Conservation (phyloP, 2,888 invertebrate genomes). For the Pachycephus smyrnensis region DNA sequence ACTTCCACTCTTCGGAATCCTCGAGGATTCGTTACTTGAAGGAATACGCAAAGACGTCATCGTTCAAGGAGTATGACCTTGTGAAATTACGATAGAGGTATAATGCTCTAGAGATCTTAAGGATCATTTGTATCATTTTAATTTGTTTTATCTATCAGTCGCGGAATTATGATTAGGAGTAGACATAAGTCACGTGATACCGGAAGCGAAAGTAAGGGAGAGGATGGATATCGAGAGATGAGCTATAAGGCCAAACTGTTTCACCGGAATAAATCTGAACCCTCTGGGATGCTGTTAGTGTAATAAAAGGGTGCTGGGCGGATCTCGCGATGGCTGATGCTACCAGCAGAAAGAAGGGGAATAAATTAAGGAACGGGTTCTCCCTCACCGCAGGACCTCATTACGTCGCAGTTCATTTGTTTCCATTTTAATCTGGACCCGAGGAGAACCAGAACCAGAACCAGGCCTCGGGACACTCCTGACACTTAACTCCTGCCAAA, state of each 20-base stretch:
- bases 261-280: neutral
- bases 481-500: neutral
- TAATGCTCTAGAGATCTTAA: neutral
- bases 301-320: neutral
- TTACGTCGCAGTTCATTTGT: conserved; percentile 60
- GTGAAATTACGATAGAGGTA: neutral
- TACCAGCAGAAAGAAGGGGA: conserved; percentile 37
- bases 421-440: conserved; percentile 57
- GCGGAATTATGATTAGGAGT: neutral
- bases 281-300: neutral
- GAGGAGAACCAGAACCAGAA: conserved; percentile 44
- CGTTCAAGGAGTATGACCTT: neutral
- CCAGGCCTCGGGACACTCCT: conserved; percentile 8
- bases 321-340: neutral
- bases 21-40: neutral
- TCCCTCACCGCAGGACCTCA: conserved; percentile 56
- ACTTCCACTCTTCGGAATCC: neutral
- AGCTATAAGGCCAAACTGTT: neutral
- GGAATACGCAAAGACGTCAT: neutral
- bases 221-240: neutral
- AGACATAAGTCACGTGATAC: neutral
- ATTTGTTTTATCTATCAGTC: neutral
- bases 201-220: neutral
- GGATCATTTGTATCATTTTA: neutral
- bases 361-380: conserved; percentile 64